Percentiles rank a stretch among this genome's conserved stretches.
Conservation (phyloP, 2,113 vertebrate species). For the Vimba vimba region DNA sequence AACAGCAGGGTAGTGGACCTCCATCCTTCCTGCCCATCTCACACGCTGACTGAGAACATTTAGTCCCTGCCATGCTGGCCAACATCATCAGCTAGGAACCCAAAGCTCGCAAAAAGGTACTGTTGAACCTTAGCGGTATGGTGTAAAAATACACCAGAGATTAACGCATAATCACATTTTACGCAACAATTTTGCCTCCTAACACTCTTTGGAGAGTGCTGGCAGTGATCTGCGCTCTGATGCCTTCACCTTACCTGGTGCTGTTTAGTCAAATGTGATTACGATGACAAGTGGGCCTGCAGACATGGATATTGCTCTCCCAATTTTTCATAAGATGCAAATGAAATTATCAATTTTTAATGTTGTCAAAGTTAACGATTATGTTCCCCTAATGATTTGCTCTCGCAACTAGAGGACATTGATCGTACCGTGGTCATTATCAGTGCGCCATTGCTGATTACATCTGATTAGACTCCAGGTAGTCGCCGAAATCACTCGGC, state of each 20-base stretch:
- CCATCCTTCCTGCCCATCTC: neutral
- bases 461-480: slow-evolving; percentile 32
- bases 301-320: slow-evolving; percentile 24
- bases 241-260: slow-evolving; percentile 5
- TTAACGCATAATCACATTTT: slow-evolving; percentile 5
- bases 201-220: neutral
- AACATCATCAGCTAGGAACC: neutral
- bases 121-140: neutral
- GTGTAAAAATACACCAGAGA: slow-evolving; percentile 19
- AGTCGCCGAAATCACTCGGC: slow-evolving; percentile 17
- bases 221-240: neutral
- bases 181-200: neutral
- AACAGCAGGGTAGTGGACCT: slow-evolving; percentile 28
- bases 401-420: slow-evolving; percentile 16
- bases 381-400: slow-evolving; percentile 39
- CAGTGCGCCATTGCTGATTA: slow-evolving; percentile 39
- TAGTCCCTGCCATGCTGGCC: slow-evolving; percentile 10
- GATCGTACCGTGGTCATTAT: slow-evolving; percentile 35
- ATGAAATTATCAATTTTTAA: slow-evolving; percentile 35
- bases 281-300: neutral
- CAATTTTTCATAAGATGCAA: slow-evolving; percentile 16
- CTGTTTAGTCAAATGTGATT: slow-evolving; percentile 29
- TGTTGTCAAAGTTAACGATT: slow-evolving; percentile 40
- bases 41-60: slow-evolving; percentile 20
- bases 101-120: neutral